phyloP scores from a whole-genome alignment of 2,888 invertebrate species.

The Macrophya annulata region DNA sequence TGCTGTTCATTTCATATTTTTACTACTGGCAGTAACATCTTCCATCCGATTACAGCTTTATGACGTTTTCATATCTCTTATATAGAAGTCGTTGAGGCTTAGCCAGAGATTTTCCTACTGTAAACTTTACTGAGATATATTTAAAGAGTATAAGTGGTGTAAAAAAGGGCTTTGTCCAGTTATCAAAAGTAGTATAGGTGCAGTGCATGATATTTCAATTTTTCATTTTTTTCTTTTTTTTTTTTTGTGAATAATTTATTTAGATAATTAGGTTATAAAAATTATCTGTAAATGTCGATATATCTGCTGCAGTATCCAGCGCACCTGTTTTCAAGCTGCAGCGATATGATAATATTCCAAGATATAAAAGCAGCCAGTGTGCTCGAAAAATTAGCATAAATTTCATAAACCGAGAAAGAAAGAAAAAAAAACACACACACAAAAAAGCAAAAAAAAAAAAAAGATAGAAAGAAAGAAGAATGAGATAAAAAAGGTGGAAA shows the following conservation, averaged over 20 bases:
- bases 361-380: not conserved
- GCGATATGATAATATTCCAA: not conserved
- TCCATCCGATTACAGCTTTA: constrained; percentile 47
- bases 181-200: not conserved
- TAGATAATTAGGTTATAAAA: not conserved
- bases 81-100: constrained; percentile 14
- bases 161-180: not conserved
- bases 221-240: not conserved
- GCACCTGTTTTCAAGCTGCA: constrained; percentile 13
- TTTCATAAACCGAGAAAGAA: constrained; percentile 47
- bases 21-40: constrained; percentile 42
- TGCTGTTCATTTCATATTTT: constrained; percentile 47
- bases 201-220: too few species aligned
- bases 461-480: not conserved
- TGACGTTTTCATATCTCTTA: constrained; percentile 31
- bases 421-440: too few species aligned
- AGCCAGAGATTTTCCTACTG: not conserved
- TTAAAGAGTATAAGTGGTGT: not conserved
- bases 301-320: not conserved
- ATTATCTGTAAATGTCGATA: not conserved
- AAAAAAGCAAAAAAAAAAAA: not conserved
- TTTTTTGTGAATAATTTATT: not conserved
- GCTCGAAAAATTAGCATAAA: constrained; percentile 50
- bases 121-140: not conserved
- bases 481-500: too few species aligned